Conservation (phyloP, 1,140 invertebrate genomes). For the Heliconius nattereri region DNA sequence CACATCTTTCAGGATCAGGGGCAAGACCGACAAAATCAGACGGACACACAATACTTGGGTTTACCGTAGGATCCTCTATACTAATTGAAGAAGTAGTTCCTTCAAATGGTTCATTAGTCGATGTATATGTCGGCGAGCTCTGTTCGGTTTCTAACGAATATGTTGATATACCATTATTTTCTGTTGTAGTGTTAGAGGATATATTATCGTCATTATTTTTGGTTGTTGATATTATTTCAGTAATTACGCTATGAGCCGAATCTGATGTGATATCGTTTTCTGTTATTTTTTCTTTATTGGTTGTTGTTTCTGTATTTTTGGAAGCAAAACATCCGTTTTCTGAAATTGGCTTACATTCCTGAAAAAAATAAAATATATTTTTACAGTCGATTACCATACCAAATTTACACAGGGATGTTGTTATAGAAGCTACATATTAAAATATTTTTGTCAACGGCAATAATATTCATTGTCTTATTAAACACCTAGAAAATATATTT, state of each 20-base stretch:
- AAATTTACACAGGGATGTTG: neutral
- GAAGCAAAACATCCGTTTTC: conserved; percentile 46
- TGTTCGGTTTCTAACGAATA: neutral
- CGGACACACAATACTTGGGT: conserved; percentile 13
- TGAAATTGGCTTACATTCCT: conserved; percentile 47
- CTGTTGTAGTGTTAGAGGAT: conserved; percentile 12
- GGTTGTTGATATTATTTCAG: neutral
- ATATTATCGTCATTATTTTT: neutral
- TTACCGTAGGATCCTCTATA: neutral
- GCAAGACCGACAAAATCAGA: conserved; percentile 22
- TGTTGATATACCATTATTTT: neutral
- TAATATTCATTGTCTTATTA: too few species aligned
- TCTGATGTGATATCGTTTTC: neutral
- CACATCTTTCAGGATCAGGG: conserved; percentile 34
- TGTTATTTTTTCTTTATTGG: neutral
- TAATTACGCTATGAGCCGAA: neutral
- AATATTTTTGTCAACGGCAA: too few species aligned
- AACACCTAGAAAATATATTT: too few species aligned
- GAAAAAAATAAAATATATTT: conserved; percentile 15
- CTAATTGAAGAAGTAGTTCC: neutral
- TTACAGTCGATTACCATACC: neutral
- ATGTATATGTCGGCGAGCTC: neutral
- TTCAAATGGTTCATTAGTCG: neutral
- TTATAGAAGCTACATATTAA: too few species aligned
- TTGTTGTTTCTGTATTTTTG: conserved; percentile 25